Conservation (phyloP, 2,888 invertebrate species). For the Cheilosia scutellata region DNA sequence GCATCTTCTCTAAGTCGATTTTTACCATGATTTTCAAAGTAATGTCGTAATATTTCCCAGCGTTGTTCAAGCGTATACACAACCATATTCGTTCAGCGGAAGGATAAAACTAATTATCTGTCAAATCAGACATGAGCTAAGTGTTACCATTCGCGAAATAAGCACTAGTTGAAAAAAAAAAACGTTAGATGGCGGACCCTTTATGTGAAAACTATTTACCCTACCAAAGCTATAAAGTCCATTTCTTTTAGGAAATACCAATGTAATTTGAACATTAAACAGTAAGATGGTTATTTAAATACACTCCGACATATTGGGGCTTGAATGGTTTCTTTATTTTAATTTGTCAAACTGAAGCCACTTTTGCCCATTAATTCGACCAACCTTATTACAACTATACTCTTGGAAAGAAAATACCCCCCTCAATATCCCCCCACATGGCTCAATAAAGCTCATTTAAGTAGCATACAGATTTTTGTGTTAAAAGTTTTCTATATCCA, state of each 20-base stretch:
- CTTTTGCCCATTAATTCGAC: conserved; percentile 34
- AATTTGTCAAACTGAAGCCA: conserved; percentile 37
- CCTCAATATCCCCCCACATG: conserved; percentile 14
- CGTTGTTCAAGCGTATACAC: no score
- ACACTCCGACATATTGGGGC: conserved; percentile 22
- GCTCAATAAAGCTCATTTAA: conserved; percentile 26
- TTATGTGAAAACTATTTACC: background rate
- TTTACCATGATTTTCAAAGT: no score
- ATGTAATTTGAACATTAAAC: conserved; percentile 13
- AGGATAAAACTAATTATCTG: no score
- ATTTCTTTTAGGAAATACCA: background rate
- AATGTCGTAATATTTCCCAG: no score
- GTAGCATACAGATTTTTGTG: conserved; percentile 42
- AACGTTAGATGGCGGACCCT: no score
- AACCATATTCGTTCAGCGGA: no score
- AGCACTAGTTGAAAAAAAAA: no score
- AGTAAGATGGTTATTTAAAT: background rate
- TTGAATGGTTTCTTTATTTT: conserved; percentile 57
- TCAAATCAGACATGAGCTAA: no score
- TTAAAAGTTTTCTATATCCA: conserved; percentile 59
- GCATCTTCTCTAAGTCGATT: no score
- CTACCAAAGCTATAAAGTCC: background rate
- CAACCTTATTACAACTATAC: conserved; percentile 54
- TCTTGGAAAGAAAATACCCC: conserved; percentile 35
- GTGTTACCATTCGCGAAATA: no score